Evolutionary conservation across 2,888 invertebrate species (phyloP).

Genomic region (Apantesis nais): DNA sequence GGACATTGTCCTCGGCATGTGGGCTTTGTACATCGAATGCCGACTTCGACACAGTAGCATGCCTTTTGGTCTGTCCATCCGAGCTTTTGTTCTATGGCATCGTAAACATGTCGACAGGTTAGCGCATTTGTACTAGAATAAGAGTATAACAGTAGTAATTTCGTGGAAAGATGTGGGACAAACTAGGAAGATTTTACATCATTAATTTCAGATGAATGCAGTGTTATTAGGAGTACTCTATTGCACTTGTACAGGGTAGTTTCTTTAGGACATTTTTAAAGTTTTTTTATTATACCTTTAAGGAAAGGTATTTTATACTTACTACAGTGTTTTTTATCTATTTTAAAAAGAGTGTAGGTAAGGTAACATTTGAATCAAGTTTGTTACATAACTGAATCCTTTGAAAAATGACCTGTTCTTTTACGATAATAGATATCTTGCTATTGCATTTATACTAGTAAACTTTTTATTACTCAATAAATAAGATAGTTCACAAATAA

Average conservation of each 20-base stretch:
- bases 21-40: slow-evolving; percentile 62
- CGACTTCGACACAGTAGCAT: slow-evolving; percentile 55
- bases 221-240: slow-evolving; percentile 31
- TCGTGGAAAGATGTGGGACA: slow-evolving; percentile 41
- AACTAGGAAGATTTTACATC: slow-evolving; percentile 22
- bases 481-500: no score
- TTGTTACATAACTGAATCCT: no score
- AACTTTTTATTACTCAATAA: not conserved
- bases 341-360: not conserved
- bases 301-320: not conserved
- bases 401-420: no score
- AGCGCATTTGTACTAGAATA: slow-evolving; percentile 53
- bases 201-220: slow-evolving; percentile 32
- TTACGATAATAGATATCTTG: not conserved
- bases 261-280: not conserved
- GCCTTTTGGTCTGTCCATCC: slow-evolving; percentile 32
- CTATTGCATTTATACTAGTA: not conserved
- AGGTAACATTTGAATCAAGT: not conserved
- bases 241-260: slow-evolving; percentile 14
- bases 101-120: slow-evolving; percentile 83
- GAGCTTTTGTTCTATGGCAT: slow-evolving; percentile 71
- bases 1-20: slow-evolving; percentile 77
- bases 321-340: not conserved
- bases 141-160: slow-evolving; percentile 55
- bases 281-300: not conserved